phyloP scores from a whole-genome alignment of 2,888 invertebrate genomes.

The Dendrolimus pini region DNA sequence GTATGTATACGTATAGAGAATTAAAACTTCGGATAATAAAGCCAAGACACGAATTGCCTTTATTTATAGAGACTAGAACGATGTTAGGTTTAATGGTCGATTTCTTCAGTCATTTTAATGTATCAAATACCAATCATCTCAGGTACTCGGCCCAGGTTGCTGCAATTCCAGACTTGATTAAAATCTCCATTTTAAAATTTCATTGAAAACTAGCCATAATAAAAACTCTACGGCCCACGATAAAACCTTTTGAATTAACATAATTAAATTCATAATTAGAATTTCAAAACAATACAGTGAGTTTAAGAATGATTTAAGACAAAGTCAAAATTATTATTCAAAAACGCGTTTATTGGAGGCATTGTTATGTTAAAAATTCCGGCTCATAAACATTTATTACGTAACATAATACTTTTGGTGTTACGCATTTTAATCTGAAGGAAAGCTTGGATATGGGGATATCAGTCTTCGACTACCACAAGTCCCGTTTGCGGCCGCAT shows the following conservation, averaged over 20 bases:
- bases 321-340: neutral
- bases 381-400: neutral
- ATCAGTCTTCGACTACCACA: neutral
- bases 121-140: no score
- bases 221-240: neutral
- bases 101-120: no score
- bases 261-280: neutral
- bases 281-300: neutral
- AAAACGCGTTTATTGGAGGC: neutral
- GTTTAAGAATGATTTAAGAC: neutral
- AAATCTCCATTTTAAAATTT: neutral
- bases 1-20: no score
- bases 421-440: neutral
- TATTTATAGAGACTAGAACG: no score
- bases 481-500: neutral
- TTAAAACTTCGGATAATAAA: no score
- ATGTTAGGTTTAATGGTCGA: no score
- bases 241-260: neutral
- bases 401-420: neutral
- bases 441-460: neutral
- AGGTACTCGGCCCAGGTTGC: no score
- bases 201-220: neutral
- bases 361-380: neutral
- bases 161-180: neutral
- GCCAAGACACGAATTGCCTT: no score